A percentile compares a stretch with the other conserved stretches of the same genome.
These are phyloP conservation scores for Melanotaenia nigrans DNA, from an alignment of 2,797 vertebrate species.

Conservation along the genomic window DNA sequence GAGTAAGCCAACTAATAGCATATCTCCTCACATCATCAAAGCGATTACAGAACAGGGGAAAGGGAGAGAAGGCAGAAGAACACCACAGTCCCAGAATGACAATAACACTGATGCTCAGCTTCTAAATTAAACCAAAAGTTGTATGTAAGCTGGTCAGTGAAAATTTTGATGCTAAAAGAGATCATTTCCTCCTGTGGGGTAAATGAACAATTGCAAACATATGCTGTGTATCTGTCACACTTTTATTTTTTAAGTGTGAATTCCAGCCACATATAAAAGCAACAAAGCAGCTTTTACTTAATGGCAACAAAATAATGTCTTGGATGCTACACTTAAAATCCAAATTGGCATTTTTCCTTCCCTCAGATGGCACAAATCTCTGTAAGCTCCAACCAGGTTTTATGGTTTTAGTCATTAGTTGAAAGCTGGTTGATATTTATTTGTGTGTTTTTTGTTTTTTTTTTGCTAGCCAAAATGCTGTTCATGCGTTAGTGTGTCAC, in stretches of 20 bases:
- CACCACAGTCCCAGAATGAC: background rate
- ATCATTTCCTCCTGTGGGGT: background rate
- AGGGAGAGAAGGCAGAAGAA: background rate
- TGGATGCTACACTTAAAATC: background rate
- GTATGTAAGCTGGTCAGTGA: background rate
- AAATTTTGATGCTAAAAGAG: background rate
- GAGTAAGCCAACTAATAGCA: background rate
- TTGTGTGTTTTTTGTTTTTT: background rate
- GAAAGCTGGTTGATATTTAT: background rate
- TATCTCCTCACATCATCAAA: constrained; percentile 3
- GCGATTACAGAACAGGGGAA: background rate
- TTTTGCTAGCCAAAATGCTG: background rate
- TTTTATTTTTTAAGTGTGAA: background rate
- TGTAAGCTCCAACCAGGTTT: background rate
- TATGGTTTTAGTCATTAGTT: background rate
- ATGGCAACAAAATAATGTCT: constrained; percentile 3
- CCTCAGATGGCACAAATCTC: constrained; percentile 1
- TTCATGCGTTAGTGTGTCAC: background rate
- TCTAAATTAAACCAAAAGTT: constrained; percentile 19
- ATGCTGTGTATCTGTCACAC: background rate
- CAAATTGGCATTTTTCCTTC: background rate
- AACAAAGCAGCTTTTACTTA: background rate
- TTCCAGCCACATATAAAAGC: background rate
- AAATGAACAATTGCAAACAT: background rate
- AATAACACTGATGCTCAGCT: constrained; percentile 3